Evolutionary conservation across 2,888 invertebrate species (phyloP), one percentile per base, ranked within the genome.

Genomic region (Temnothorax ravouxi): DNA sequence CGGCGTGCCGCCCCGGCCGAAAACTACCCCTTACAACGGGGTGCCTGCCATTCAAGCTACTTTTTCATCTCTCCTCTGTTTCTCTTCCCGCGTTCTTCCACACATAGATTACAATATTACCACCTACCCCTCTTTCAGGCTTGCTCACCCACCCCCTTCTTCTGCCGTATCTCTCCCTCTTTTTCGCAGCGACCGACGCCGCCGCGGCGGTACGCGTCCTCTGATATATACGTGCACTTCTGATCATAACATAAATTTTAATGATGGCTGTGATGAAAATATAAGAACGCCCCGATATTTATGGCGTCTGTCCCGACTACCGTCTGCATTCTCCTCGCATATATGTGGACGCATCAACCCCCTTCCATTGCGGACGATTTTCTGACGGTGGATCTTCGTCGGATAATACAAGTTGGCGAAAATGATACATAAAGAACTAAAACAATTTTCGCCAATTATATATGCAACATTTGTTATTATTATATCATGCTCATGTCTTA

Each of bases 51-150:
- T 93, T 94, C 91, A 89, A 91, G 93, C 93, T 92, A 94, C 93
- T 94, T 94, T 94, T 94, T 94, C 94, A 94, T 94, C 91, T 89
- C 91, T 88, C 91, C 89, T 89, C 88, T 91, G 86, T 90, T 91
- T 86, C 93, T 93, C 93, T 90, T 93, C 90, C 90, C 92, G 91
- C 93, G 92, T 94, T 93, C 93, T 94, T 94, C 91, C 92, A 92
- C 93, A 93, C 94, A 94, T 95, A 95, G 94, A 94, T 94, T 94
- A 95, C 94, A 94, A 94, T 95, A 94, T 94, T 93, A 94, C 93
- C 91, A 87, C 88, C 89, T 90, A 86, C 85, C 88, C 88, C 88
- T 86, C 88, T 85, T 88, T 83, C 87, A 82, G 76, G 54, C 86
- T 25, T 56, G 67, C 38, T 83, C 86, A 41, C 83, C 85, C 84